Evolutionary conservation across 2,888 invertebrate genomes (phyloP).

Genomic region (Hirtodrosophila trivittata): DNA sequence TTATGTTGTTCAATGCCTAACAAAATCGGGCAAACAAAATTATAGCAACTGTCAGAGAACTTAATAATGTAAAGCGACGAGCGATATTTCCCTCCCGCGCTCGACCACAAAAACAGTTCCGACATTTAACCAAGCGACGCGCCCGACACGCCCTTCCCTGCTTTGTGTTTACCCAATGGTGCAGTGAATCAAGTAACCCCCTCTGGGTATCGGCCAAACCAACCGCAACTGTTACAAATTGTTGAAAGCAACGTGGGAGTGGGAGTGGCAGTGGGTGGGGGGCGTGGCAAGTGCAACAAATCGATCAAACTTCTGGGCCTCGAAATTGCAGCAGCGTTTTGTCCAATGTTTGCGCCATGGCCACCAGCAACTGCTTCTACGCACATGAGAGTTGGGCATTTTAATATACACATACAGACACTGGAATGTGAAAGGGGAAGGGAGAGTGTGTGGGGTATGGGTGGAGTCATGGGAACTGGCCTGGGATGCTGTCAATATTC

Average conservation of each 20-base stretch:
- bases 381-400: slow-evolving; percentile 16
- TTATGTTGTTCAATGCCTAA: slow-evolving; percentile 9
- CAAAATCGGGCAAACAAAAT: slow-evolving; percentile 14
- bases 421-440: slow-evolving; percentile 8
- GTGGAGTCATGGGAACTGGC: background rate
- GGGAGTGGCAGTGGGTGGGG: background rate
- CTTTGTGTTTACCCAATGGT: slow-evolving; percentile 59
- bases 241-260: slow-evolving; percentile 29
- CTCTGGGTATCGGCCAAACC: slow-evolving; percentile 19
- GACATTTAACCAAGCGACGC: slow-evolving; percentile 52
- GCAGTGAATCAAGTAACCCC: slow-evolving; percentile 33
- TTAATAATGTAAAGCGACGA: slow-evolving; percentile 53
- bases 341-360: slow-evolving; percentile 50
- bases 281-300: slow-evolving; percentile 50
- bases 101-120: slow-evolving; percentile 48
- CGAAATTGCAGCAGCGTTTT: slow-evolving; percentile 46
- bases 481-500: slow-evolving; percentile 47
- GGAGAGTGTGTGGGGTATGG: background rate
- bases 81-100: slow-evolving; percentile 25
- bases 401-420: slow-evolving; percentile 22
- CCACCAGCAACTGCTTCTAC: slow-evolving; percentile 8
- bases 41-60: slow-evolving; percentile 25
- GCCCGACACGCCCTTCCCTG: slow-evolving; percentile 47
- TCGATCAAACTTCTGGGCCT: slow-evolving; percentile 67
- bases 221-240: slow-evolving; percentile 71